Percentiles rank a stretch among this genome's conserved stretches.
Conservation (phyloP, 2,888 invertebrate genomes). For the Formica aserva region DNA sequence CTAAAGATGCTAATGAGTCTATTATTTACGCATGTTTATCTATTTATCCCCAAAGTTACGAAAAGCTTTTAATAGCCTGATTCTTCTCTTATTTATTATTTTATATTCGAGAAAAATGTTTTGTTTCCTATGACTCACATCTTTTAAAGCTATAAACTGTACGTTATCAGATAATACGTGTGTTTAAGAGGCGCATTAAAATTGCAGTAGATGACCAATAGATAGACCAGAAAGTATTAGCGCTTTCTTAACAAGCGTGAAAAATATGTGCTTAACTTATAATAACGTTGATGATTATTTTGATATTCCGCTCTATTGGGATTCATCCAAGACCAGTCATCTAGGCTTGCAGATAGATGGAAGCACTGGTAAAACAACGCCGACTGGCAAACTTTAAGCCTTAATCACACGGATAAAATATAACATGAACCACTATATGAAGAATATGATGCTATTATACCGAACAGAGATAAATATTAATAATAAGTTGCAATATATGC, state of each 20-base stretch:
- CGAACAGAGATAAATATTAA: background rate
- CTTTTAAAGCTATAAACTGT: background rate
- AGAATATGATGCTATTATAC: background rate
- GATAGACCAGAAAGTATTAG: background rate
- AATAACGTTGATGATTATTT: conserved; percentile 6
- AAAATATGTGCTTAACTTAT: background rate
- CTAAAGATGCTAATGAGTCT: background rate
- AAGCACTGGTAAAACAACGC: conserved; percentile 19
- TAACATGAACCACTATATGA: background rate
- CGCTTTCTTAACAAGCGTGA: conserved; percentile 10
- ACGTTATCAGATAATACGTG: background rate
- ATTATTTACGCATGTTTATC: background rate
- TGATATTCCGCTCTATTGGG: conserved; percentile 1
- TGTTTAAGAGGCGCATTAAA: background rate
- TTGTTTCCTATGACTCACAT: background rate
- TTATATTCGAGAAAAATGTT: background rate
- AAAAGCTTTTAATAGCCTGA: background rate
- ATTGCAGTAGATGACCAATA: background rate
- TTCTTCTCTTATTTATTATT: background rate
- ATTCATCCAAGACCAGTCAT: conserved; percentile 21
- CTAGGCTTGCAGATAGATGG: conserved; percentile 35
- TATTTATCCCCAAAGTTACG: background rate
- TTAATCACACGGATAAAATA: background rate
- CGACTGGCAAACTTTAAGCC: conserved; percentile 8
- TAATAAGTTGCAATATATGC: background rate